Evolutionary conservation across 2,888 invertebrate species (phyloP).

Genomic region (Aphidius colemani): DNA sequence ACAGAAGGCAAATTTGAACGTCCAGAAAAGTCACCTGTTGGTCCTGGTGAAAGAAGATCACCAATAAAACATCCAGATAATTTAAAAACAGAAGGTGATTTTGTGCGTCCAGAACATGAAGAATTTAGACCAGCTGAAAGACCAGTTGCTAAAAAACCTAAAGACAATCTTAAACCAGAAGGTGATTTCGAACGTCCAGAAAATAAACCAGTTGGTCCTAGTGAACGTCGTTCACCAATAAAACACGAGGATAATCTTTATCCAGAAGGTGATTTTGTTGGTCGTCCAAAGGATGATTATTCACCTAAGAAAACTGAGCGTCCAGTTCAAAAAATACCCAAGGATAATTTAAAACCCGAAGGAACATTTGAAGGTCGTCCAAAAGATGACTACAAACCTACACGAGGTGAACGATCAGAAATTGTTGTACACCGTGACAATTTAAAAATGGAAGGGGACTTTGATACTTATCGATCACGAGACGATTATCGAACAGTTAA

Average conservation of each 20-base stretch:
- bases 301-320: conserved; percentile 65
- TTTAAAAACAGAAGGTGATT: conserved; percentile 62
- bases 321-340: conserved; percentile 62
- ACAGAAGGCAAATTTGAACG: conserved; percentile 63
- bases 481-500: conserved; percentile 65
- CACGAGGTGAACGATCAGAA: conserved; percentile 67
- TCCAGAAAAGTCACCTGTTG: conserved; percentile 46
- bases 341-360: conserved; percentile 67
- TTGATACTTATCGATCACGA: conserved; percentile 63
- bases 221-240: conserved; percentile 58
- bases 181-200: conserved; percentile 62
- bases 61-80: conserved; percentile 64
- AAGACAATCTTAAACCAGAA: conserved; percentile 63
- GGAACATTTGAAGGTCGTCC: conserved; percentile 58
- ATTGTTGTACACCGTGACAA: conserved; percentile 71
- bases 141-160: conserved; percentile 56
- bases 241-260: conserved; percentile 62
- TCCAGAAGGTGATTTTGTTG: conserved; percentile 66
- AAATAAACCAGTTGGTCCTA: conserved; percentile 64
- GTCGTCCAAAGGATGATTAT: conserved; percentile 64
- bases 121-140: conserved; percentile 50
- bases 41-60: conserved; percentile 46
- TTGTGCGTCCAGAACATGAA: conserved; percentile 57
- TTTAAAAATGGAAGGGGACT: conserved; percentile 69
- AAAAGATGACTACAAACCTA: conserved; percentile 45